Conservation (phyloP, 2,113 vertebrate species). For the Myotis yumanensis region DNA sequence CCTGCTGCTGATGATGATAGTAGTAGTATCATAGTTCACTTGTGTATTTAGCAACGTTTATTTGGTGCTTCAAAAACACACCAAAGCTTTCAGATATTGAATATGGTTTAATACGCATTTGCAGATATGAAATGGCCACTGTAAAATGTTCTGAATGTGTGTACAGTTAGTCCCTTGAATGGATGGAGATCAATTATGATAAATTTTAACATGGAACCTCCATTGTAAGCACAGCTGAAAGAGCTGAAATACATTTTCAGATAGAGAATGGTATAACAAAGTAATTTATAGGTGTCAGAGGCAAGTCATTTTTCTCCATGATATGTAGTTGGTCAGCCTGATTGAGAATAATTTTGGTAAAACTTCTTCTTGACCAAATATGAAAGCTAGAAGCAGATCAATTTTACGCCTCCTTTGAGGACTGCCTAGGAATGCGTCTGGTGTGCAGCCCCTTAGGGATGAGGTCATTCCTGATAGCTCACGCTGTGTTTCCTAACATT, state of each 20-base stretch:
- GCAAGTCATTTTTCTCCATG: neutral
- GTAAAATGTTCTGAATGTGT: neutral
- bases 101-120: neutral
- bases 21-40: neutral
- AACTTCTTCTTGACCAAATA: neutral
- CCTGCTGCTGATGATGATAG: neutral
- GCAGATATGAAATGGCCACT: neutral
- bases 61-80: neutral
- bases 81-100: neutral
- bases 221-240: neutral
- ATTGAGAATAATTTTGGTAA: neutral
- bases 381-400: neutral
- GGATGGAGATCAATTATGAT: neutral
- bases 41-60: neutral
- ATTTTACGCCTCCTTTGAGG: neutral
- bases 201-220: neutral
- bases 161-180: neutral
- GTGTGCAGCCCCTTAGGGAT: neutral
- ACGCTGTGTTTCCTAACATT: neutral
- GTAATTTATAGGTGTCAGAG: neutral
- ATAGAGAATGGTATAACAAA: neutral
- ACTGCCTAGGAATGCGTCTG: neutral
- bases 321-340: neutral
- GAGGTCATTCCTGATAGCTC: neutral
- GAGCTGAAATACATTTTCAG: conserved; percentile 25